Percentiles rank a stretch among this genome's conserved stretches.
These are phyloP conservation scores for Taeniopygia guttata DNA, from an alignment of 2,797 vertebrate genomes.

Conservation along the genomic window DNA sequence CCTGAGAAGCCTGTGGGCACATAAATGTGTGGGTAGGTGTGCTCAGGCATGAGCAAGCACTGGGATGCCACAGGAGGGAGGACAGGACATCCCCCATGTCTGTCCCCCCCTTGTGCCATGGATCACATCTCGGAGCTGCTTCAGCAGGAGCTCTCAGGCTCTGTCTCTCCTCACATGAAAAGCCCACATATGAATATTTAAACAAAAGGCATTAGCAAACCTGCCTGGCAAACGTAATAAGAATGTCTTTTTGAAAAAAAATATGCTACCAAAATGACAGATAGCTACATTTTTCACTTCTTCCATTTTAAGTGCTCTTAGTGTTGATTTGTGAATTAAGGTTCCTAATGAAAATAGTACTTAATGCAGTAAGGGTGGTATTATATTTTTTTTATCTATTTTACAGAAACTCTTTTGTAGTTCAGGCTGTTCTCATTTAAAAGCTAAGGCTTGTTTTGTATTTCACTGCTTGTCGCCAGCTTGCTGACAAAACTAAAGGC, in stretches of 20 bases:
- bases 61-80: not conserved
- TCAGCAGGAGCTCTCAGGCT: not conserved
- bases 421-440: conserved; percentile 40
- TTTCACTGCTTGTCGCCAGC: conserved; percentile 37
- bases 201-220: conserved; percentile 46
- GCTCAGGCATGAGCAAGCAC: not conserved
- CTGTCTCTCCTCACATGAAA: not conserved
- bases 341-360: conserved; percentile 38
- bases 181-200: conserved; percentile 4
- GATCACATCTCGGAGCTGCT: not conserved
- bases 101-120: accelerated
- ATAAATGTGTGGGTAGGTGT: accelerated
- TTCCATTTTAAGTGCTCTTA: not conserved
- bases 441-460: conserved; percentile 35
- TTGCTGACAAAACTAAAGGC: conserved; percentile 61
- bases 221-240: conserved; percentile 21
- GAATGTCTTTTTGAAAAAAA: conserved; percentile 25
- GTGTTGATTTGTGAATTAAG: conserved; percentile 35
- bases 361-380: not conserved
- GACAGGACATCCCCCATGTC: not conserved
- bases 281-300: conserved; percentile 18
- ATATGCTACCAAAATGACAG: not conserved
- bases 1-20: not conserved
- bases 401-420: conserved; percentile 14
- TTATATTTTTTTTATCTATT: conserved; percentile 41